Evolutionary conservation across 2,113 vertebrate species (phyloP).

Genomic region (Pollimyrus isidori): DNA sequence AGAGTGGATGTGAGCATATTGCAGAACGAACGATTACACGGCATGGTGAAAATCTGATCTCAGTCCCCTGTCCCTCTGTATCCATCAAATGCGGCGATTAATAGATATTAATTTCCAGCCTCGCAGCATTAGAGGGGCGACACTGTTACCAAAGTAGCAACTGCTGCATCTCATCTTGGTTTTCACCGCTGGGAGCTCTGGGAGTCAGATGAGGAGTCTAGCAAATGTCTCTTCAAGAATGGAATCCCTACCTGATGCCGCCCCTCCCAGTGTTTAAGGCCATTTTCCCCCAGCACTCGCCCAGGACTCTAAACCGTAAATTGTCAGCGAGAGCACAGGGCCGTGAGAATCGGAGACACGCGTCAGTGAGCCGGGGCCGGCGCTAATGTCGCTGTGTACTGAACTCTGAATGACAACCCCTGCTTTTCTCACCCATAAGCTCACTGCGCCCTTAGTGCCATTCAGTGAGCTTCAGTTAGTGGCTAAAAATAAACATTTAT

Average conservation of each 20-base stretch:
- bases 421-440: slow-evolving; percentile 35
- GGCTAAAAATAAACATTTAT: slow-evolving; percentile 6
- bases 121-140: neutral
- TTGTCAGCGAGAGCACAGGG: slow-evolving; percentile 29
- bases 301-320: slow-evolving; percentile 46
- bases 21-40: neutral
- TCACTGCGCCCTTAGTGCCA: slow-evolving; percentile 38
- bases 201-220: neutral
- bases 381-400: neutral
- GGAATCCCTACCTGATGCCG: neutral
- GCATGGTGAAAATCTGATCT: neutral
- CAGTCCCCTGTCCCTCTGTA: neutral
- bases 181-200: neutral
- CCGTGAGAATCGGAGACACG: slow-evolving; percentile 41
- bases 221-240: slow-evolving; percentile 10
- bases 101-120: neutral
- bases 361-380: slow-evolving; percentile 46
- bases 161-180: neutral
- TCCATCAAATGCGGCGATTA: neutral
- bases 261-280: slow-evolving; percentile 7
- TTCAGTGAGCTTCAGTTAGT: neutral
- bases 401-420: slow-evolving; percentile 40
- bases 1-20: neutral
- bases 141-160: neutral
- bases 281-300: slow-evolving; percentile 26